Evolutionary conservation across 2,113 vertebrate species (phyloP).

Genomic region (Heterocephalus glaber): DNA sequence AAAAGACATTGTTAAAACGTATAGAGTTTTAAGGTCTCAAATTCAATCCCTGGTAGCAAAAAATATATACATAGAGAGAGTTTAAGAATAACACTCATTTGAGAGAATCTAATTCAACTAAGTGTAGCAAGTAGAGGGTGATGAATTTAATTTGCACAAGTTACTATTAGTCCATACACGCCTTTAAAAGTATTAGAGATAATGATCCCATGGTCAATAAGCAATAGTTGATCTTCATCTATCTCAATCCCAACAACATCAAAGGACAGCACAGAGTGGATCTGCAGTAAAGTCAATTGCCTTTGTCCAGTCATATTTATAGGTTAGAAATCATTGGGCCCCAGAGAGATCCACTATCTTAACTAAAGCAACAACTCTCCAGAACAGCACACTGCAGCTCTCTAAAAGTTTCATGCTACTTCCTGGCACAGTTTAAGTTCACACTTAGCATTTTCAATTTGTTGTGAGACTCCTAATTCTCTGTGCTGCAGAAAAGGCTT

Average conservation of each 20-base stretch:
- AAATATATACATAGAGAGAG: too few relatives aligned
- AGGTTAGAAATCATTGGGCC: background rate
- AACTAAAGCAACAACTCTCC: background rate
- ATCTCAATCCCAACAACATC: background rate
- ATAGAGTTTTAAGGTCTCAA: too few relatives aligned
- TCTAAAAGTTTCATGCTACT: too few relatives aligned
- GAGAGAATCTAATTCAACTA: fast-evolving
- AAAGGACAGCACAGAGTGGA: background rate
- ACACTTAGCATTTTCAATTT: background rate
- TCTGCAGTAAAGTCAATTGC: background rate
- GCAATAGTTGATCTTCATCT: background rate
- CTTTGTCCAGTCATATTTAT: background rate
- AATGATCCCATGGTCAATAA: background rate
- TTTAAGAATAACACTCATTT: background rate
- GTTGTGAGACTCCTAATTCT: background rate
- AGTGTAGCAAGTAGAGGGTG: fast-evolving
- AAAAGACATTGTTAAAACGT: background rate
- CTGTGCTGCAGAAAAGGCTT: background rate
- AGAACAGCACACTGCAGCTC: fast-evolving
- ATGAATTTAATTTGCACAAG: background rate
- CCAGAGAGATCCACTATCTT: background rate
- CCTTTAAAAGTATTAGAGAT: background rate
- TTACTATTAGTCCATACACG: fast-evolving
- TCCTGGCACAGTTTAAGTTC: background rate
- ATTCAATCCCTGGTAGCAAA: too few relatives aligned